Conservation (phyloP, 2,797 vertebrate species). For the Alfaro cultratus region DNA sequence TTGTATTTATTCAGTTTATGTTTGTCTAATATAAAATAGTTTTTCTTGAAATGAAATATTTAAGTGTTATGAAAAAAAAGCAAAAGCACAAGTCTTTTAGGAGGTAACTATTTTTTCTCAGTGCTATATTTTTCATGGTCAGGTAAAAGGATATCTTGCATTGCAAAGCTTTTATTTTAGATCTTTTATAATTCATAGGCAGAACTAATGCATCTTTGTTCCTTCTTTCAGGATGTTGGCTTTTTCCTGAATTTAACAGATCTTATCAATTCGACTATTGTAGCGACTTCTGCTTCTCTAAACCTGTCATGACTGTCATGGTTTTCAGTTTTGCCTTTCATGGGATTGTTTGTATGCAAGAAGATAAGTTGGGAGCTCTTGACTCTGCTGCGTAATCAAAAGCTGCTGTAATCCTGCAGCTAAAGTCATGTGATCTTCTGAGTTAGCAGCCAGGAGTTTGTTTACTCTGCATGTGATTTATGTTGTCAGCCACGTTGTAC, state of each 20-base stretch:
- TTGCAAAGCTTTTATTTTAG: neutral
- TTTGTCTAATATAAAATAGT: neutral
- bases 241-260: slow-evolving; percentile 1
- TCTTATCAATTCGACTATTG: neutral
- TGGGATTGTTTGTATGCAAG: neutral
- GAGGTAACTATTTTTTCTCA: neutral
- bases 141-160: neutral
- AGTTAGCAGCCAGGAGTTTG: neutral
- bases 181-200: neutral
- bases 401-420: neutral
- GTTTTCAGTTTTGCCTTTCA: neutral
- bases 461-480: slow-evolving; percentile 7
- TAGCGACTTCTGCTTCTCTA: neutral
- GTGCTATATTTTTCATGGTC: neutral
- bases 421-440: neutral
- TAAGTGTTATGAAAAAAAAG: no score
- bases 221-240: neutral
- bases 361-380: neutral
- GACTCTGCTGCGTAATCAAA: neutral
- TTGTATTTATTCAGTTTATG: neutral
- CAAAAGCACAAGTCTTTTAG: neutral
- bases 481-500: neutral
- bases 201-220: neutral
- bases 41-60: neutral
- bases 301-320: neutral